Evolutionary conservation across 2,113 vertebrate species (phyloP).

Genomic region (Amazona vittata): DNA sequence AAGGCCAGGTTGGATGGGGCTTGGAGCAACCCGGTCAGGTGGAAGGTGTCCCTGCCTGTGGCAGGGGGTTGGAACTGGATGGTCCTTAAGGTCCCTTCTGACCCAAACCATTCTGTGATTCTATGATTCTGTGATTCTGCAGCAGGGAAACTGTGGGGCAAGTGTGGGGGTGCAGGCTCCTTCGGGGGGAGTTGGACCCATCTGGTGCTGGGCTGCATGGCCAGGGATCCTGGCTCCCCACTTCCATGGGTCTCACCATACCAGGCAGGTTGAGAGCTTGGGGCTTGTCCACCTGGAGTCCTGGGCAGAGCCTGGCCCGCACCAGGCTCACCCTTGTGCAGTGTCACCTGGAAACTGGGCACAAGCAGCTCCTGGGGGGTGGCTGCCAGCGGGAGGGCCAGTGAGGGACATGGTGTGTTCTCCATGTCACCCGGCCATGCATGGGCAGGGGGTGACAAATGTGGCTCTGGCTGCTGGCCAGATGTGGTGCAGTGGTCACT

Average conservation of each 20-base stretch:
- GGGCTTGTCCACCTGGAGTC: accelerated
- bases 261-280: not conserved
- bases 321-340: accelerated
- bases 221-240: not conserved
- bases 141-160: not conserved
- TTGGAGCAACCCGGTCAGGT: not conserved
- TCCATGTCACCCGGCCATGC: not conserved
- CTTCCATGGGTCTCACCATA: not conserved
- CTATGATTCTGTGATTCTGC: not conserved
- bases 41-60: not conserved
- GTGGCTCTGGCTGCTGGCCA: not conserved
- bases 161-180: not conserved
- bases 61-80: not conserved
- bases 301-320: not conserved
- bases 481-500: accelerated
- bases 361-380: accelerated
- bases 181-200: no score
- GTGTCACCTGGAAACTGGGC: not conserved
- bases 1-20: not conserved
- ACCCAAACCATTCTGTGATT: not conserved
- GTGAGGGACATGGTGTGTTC: accelerated
- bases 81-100: accelerated
- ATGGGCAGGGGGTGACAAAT: not conserved
- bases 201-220: not conserved
- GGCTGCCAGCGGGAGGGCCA: not conserved